phyloP scores from a whole-genome alignment of 2,113 vertebrate species.

The Rhinolophus ferrumequinum region DNA sequence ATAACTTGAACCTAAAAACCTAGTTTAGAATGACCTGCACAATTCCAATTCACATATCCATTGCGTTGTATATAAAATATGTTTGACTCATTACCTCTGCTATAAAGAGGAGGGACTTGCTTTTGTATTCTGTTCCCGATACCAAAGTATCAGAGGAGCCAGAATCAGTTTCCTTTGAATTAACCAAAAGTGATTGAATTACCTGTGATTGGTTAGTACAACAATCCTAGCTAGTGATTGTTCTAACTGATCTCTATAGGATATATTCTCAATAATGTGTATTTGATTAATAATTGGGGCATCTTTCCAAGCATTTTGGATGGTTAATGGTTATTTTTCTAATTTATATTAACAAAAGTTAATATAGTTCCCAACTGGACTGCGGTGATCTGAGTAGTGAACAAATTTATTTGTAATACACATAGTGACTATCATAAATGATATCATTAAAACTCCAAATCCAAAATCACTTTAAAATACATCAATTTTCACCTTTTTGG shows the following conservation, averaged over 20 bases:
- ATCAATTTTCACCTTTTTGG: not conserved
- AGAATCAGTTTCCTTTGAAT: conserved; percentile 22
- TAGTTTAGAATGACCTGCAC: not conserved
- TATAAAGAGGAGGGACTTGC: fast-evolving
- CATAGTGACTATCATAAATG: not conserved
- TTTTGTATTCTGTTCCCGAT: not conserved
- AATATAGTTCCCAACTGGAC: not conserved
- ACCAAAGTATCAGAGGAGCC: not conserved
- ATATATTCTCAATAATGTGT: not conserved
- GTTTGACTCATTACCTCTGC: not conserved
- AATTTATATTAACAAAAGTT: conserved; percentile 45
- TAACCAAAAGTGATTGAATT: not conserved
- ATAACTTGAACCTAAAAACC: not conserved
- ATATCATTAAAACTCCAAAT: conserved; percentile 24
- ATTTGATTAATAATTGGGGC: conserved; percentile 14
- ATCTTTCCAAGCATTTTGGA: conserved; percentile 16
- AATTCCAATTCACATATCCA: not conserved
- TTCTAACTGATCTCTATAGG: not conserved
- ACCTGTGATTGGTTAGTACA: not conserved
- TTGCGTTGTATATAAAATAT: not conserved
- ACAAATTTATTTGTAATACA: not conserved
- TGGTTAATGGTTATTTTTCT: conserved; percentile 26
- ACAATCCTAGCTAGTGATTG: not conserved
- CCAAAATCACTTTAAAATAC: conserved; percentile 39
- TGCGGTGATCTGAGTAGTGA: conserved; percentile 10